phyloP scores from a whole-genome alignment of 2,888 invertebrate species.

The Polymixis lichenea region DNA sequence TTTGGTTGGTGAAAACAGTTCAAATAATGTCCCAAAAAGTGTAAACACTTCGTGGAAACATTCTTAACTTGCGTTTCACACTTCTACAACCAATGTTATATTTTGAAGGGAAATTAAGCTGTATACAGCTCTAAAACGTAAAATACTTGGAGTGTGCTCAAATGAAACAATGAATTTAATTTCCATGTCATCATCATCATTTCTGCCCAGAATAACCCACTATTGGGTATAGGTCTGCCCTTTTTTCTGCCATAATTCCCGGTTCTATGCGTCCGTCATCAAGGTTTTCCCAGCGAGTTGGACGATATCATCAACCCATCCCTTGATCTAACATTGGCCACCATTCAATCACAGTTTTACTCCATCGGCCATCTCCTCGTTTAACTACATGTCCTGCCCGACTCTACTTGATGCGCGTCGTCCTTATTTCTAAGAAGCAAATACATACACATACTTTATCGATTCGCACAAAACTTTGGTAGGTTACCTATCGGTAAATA shows the following conservation, averaged over 20 bases:
- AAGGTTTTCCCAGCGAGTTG: too few species aligned
- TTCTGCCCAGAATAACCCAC: too few species aligned
- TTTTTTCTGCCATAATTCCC: too few species aligned
- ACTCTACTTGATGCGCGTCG: too few species aligned
- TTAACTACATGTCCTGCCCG: too few species aligned
- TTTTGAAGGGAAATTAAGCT: not conserved
- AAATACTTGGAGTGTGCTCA: not conserved
- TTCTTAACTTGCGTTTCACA: not conserved
- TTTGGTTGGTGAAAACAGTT: not conserved
- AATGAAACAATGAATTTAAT: not conserved
- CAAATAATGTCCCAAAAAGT: not conserved
- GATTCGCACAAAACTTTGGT: conserved; percentile 11
- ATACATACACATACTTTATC: not conserved
- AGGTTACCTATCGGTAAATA: conserved; percentile 20
- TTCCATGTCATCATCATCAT: not conserved
- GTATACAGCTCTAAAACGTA: not conserved
- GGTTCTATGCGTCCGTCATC: too few species aligned
- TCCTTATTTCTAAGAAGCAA: not conserved
- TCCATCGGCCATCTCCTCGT: too few species aligned
- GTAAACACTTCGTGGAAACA: not conserved
- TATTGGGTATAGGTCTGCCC: too few species aligned
- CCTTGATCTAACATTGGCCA: too few species aligned
- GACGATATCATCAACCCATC: too few species aligned
- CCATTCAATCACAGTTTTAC: too few species aligned
- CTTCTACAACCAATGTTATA: not conserved